Percentiles rank a stretch among this genome's conserved stretches.
Conservation (phyloP, 2,888 invertebrate genomes). For the Erebia palarica region DNA sequence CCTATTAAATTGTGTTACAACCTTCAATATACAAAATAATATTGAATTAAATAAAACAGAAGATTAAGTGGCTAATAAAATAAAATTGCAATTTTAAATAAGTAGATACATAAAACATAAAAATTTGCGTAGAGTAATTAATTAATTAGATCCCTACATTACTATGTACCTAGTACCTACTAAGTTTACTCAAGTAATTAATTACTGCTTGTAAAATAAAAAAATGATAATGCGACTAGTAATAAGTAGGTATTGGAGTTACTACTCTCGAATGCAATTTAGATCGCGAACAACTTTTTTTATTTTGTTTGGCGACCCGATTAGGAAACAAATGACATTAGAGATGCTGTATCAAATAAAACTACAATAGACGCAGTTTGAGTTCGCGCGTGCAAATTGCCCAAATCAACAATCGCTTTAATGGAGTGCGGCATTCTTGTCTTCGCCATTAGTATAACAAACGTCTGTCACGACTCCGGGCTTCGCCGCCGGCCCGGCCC, state of each 20-base stretch:
- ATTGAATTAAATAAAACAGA: too few species aligned
- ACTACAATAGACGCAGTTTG: constrained; percentile 59
- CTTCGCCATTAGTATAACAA: constrained; percentile 73
- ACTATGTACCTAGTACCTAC: too few species aligned
- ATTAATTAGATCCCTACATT: too few species aligned
- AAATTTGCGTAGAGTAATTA: too few species aligned
- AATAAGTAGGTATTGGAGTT: not conserved
- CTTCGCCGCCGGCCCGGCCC: constrained; percentile 46
- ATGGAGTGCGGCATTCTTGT: constrained; percentile 70
- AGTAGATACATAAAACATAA: too few species aligned
- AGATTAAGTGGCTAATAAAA: too few species aligned
- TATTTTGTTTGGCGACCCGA: constrained; percentile 31
- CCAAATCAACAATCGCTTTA: constrained; percentile 65
- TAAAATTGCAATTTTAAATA: too few species aligned
- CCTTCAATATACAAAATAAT: too few species aligned
- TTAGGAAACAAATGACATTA: constrained; percentile 36
- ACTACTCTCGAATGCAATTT: constrained; percentile 22
- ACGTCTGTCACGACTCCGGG: constrained; percentile 74
- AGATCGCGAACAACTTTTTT: constrained; percentile 26
- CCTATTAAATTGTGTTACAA: too few species aligned
- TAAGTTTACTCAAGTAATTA: too few species aligned
- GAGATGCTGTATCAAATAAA: constrained; percentile 51
- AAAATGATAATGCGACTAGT: constrained; percentile 1
- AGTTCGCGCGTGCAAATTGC: constrained; percentile 71
- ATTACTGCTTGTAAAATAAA: not conserved